Evolutionary conservation across 1,140 invertebrate genomes (phyloP).

Genomic region (Cherax destructor): DNA sequence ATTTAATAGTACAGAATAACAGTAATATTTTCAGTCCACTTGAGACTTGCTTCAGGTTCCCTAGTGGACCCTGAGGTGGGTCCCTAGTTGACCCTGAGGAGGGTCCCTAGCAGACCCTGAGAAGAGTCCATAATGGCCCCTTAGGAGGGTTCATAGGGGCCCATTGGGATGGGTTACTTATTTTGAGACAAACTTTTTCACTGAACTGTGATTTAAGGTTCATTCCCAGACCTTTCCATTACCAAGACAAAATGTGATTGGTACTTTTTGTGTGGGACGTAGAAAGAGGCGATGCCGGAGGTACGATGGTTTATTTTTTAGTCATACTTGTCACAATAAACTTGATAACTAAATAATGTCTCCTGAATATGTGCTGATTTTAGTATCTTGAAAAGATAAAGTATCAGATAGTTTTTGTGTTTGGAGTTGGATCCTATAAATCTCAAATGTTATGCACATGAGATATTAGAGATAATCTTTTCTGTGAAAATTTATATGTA

Average conservation of each 20-base stretch:
- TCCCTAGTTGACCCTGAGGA: no score
- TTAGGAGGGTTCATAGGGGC: no score
- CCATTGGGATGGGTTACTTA: not conserved
- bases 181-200: not conserved
- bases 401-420: not conserved
- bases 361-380: not conserved
- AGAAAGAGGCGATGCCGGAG: not conserved
- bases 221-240: not conserved
- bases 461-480: not conserved
- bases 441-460: not conserved
- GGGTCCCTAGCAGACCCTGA: no score
- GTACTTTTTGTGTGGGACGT: not conserved
- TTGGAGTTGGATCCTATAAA: not conserved
- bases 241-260: constrained; percentile 3
- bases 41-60: no score
- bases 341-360: not conserved
- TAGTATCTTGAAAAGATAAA: not conserved
- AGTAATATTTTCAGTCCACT: no score
- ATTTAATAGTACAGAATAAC: no score
- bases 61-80: no score
- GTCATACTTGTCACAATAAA: not conserved
- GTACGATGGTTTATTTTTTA: not conserved
- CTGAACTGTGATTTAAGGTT: not conserved
- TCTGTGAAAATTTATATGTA: not conserved
- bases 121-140: no score